Evolutionary conservation across 2,888 invertebrate genomes (phyloP), one percentile per base, ranked within the genome.

Genomic region (Hecatera dysodea): DNA sequence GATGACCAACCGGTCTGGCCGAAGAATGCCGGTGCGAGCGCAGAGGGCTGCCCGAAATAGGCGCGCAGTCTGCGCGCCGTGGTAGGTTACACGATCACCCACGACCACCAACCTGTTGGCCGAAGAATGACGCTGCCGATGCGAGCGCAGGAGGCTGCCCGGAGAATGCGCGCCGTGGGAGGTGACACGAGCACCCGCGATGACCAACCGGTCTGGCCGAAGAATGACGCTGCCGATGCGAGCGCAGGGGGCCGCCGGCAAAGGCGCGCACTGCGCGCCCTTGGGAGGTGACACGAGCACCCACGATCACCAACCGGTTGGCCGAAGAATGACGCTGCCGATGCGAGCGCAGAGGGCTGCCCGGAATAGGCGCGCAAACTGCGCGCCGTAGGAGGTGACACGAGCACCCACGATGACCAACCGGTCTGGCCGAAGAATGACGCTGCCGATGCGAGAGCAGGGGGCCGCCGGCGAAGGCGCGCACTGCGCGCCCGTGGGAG

Each of bases 1-100:
- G 36, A 56, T 11, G 36, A 39, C 57, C 44, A 57, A 19, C 39
- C 59, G 39, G 72, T n/a, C 69, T 42, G 39, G 56, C 36, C 11
- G 55, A 71, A 36, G 33, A 22, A 4, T 33, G 33, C 4, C 12
- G 52, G 17, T 39, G 55, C 33, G 33, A 36, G 27, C 24, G 17
- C 27, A 2, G 17, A 17, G 48, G 11, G 24, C 12, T 42, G 22
- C 4, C 42, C n/a, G 56, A 11, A 17, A 27, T 29, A 27, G 27
- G 24, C 60, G 29, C 68, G 68, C 24, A 15, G 50, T 50, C 6
- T 24, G 27, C 52, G 52, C 27, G 48, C 52, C 52, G 17, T 6
- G 8, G 24, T 0, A 24, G 24, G 15, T 7, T 24, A 24, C 15
- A 11, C 22, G 15, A 24, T 6, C 22, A 24, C 15, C 7, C 9